These are phyloP conservation scores for Podarcis raffonei DNA, from an alignment of 2,113 vertebrate genomes.

Conservation along the genomic window DNA sequence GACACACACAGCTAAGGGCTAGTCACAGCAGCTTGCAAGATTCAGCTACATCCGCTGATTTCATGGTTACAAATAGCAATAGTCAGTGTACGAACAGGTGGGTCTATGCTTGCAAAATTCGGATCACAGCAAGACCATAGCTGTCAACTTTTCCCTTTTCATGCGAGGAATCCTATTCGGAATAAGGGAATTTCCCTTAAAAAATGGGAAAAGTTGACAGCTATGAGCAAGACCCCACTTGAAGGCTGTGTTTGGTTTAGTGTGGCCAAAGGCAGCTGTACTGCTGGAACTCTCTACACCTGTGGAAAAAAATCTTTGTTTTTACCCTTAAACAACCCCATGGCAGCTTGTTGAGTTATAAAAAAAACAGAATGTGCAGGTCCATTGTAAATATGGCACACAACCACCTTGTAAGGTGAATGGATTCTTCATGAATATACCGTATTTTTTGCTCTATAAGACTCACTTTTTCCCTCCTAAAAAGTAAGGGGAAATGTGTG, in stretches of 20 bases:
- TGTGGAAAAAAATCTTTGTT: not conserved
- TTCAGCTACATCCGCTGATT: not conserved
- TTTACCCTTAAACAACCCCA: not conserved
- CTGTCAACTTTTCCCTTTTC: too few species aligned
- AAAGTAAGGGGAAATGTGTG: too few species aligned
- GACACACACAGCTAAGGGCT: constrained; percentile 64
- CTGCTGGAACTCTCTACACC: not conserved
- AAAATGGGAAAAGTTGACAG: too few species aligned
- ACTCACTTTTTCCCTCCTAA: too few species aligned
- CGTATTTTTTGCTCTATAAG: too few species aligned
- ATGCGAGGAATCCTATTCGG: too few species aligned
- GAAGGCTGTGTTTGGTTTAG: not conserved
- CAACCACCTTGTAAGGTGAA: not conserved
- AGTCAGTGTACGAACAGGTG: constrained; percentile 32
- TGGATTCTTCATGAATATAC: not conserved
- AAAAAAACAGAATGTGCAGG: not conserved
- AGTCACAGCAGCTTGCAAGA: constrained; percentile 51
- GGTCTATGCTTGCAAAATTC: not conserved
- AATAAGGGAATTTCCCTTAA: too few species aligned
- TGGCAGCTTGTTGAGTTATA: not conserved
- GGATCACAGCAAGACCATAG: not conserved
- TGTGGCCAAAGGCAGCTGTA: not conserved
- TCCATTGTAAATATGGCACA: not conserved
- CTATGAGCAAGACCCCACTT: too few species aligned
- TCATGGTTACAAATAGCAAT: constrained; percentile 64